Evolutionary conservation across 2,888 invertebrate species (phyloP), one percentile per base, ranked within the genome.

Genomic region (Plagodis pulveraria): DNA sequence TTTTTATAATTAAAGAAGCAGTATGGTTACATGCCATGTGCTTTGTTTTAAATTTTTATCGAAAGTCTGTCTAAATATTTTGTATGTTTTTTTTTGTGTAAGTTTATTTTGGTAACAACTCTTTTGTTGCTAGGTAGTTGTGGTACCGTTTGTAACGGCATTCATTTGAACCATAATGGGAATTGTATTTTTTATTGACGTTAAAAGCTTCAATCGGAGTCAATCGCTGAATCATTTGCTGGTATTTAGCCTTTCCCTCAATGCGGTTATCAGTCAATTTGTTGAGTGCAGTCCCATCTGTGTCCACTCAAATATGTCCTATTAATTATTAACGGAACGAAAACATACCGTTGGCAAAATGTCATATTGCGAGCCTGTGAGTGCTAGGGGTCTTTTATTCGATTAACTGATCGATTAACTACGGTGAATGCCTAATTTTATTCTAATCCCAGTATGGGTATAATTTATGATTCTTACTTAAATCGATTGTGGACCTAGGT

Each of bases 201-300:
- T 72, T 81, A 73, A 81, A 77, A 80, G 74, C 83, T 77, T 83
- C 84, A 85, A 83, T 85, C 83, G 80, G 74, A 76, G 79, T 83
- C 84, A 85, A 83, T 85, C 83, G 80, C 74, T 76, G 79, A 78
- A 89, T 90, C 89, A 91, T 91, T 91, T 91, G 87, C 87, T 81
- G 86, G 82, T 88, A 91, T 90, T 91, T 91, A 90, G 89, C 87
- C 87, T 89, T 90, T 89, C 83, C 82, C 84, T 79, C 83, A 81
- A 80, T 91, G 92, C 83, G 91, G 91, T 91, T 86, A 85, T 77
- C 86, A 88, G 90, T 90, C 90, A 91, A 92, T 91, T 91, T 90
- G 86, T 74, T 81, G 89, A 89, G 85, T 89, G 89, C 87, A 89
- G 89, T 89, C 86, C 83, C 84, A 88, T 86, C 87, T 83, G 83